A percentile compares a stretch with the other conserved stretches of the same genome.
phyloP scores from a whole-genome alignment of 1,140 invertebrate species.

The Physella acuta region DNA sequence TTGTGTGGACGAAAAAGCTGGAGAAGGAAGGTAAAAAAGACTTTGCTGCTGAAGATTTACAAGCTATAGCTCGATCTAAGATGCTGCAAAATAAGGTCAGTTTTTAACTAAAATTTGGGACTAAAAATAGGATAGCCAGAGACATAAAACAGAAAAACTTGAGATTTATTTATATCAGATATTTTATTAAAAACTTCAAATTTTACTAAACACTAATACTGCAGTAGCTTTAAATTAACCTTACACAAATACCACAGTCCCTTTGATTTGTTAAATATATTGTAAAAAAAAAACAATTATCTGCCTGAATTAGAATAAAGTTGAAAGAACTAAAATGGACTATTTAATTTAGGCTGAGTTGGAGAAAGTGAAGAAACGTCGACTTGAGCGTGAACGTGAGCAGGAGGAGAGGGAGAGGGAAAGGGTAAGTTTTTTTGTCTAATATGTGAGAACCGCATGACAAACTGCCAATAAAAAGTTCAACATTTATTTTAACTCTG shows the following conservation, averaged over 20 bases:
- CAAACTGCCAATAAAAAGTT: not conserved
- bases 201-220: too few species aligned
- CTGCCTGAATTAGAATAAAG: too few species aligned
- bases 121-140: too few species aligned
- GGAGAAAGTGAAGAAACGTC: slow-evolving; percentile 81
- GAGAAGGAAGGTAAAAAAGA: slow-evolving; percentile 88
- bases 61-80: slow-evolving; percentile 80
- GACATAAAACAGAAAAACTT: too few species aligned
- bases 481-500: too few species aligned
- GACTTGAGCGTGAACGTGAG: slow-evolving; percentile 86
- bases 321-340: too few species aligned
- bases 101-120: not conserved
- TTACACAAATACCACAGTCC: too few species aligned
- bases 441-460: not conserved
- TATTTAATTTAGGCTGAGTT: slow-evolving; percentile 64
- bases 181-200: too few species aligned
- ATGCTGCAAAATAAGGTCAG: slow-evolving; percentile 82
- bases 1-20: slow-evolving; percentile 96
- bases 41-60: slow-evolving; percentile 80
- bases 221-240: too few species aligned
- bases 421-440: slow-evolving; percentile 63
- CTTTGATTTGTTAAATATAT: too few species aligned
- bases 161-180: too few species aligned
- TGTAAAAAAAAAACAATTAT: too few species aligned
- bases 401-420: slow-evolving; percentile 87